Conservation (phyloP, 2,113 vertebrate genomes). For the Pangasianodon hypophthalmus region DNA sequence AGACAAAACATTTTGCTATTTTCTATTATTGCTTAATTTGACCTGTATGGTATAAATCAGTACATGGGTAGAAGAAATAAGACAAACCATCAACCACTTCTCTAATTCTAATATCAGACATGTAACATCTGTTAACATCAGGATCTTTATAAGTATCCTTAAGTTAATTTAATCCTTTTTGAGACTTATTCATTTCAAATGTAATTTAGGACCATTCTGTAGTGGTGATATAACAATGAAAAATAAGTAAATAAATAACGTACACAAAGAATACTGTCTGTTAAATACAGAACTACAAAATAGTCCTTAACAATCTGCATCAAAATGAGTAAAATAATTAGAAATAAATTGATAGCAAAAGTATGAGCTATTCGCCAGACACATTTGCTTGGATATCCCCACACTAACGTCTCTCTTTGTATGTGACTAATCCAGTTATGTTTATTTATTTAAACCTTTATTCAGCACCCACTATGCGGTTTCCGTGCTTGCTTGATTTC, state of each 20-base stretch:
- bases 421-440: background rate
- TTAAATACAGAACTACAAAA: too few species aligned
- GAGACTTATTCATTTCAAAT: background rate
- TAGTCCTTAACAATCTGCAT: too few species aligned
- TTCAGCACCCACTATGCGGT: background rate
- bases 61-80: background rate
- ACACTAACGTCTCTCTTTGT: background rate
- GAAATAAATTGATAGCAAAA: background rate
- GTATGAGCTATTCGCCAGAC: background rate
- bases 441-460: conserved; percentile 1
- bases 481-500: background rate
- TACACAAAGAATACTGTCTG: too few species aligned
- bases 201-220: background rate
- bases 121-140: background rate
- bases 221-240: background rate
- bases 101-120: background rate
- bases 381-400: background rate
- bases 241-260: too few species aligned
- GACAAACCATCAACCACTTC: background rate
- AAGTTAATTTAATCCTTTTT: background rate
- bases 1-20: background rate
- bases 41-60: background rate
- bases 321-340: background rate
- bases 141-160: background rate
- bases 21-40: background rate